phyloP scores from a whole-genome alignment of 2,113 vertebrate species.

The Tetrao urogallus region DNA sequence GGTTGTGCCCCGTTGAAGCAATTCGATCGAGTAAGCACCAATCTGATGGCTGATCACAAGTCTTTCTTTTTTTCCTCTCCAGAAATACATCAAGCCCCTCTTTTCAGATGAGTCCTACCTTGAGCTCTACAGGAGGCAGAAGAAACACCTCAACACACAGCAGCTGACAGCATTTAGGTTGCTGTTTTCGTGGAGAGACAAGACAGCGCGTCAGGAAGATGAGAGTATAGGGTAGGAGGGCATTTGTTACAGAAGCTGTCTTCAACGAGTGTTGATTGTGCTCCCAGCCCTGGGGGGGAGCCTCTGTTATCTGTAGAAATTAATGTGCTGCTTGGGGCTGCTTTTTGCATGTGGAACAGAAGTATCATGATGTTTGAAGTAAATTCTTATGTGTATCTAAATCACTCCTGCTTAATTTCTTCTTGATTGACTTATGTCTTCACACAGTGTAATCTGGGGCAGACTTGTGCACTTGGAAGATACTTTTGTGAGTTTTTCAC shows the following conservation, averaged over 20 bases:
- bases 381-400: not conserved
- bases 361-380: not conserved
- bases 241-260: not conserved
- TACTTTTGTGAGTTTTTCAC: not conserved
- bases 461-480: not conserved
- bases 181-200: conserved; percentile 94
- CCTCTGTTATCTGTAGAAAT: not conserved
- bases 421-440: not conserved
- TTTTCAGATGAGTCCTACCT: conserved; percentile 94
- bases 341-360: not conserved
- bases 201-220: conserved; percentile 89
- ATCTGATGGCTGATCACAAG: not conserved
- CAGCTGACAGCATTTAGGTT: conserved; percentile 92
- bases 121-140: conserved; percentile 92
- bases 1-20: not conserved
- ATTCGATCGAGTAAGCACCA: not conserved
- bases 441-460: not conserved
- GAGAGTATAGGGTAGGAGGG: conserved; percentile 92
- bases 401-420: not conserved
- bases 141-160: conserved; percentile 91
- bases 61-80: not conserved
- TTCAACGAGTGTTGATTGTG: not conserved
- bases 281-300: not conserved
- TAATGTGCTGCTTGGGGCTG: not conserved
- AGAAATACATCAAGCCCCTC: conserved; percentile 95